Percentiles rank a stretch among this genome's conserved stretches.
Conservation (phyloP, 2,888 invertebrate genomes). For the Macaria notata region DNA sequence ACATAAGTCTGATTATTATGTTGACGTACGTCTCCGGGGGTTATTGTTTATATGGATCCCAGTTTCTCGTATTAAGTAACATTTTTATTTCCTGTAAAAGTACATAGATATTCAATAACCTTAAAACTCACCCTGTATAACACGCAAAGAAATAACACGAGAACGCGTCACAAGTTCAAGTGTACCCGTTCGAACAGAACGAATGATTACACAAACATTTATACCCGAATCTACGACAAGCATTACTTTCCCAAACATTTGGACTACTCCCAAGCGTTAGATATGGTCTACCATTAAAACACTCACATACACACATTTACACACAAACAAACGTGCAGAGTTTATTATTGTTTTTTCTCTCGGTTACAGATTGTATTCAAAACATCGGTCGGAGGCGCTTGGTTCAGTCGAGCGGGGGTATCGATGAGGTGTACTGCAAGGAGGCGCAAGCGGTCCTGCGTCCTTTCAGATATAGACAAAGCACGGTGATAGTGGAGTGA, state of each 20-base stretch:
- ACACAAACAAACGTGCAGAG: conserved; percentile 53
- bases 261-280: conserved; percentile 41
- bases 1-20: no score
- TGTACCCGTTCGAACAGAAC: no score
- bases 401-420: conserved; percentile 62
- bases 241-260: conserved; percentile 16
- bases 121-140: no score
- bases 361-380: conserved; percentile 80
- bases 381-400: conserved; percentile 56
- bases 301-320: conserved; percentile 39
- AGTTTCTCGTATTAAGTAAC: no score
- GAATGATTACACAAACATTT: not conserved
- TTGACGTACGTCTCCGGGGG: no score
- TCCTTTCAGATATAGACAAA: conserved; percentile 25
- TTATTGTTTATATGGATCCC: no score
- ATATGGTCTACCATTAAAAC: conserved; percentile 28
- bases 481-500: conserved; percentile 44
- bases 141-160: no score
- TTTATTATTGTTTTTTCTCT: conserved; percentile 80
- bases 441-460: conserved; percentile 46
- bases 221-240: not conserved
- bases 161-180: no score
- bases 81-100: no score
- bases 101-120: no score
- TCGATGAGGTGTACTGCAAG: conserved; percentile 65